Evolutionary conservation across 2,113 vertebrate genomes (phyloP), one percentile per base, ranked within the genome.

Genomic region (Abramis brama): DNA sequence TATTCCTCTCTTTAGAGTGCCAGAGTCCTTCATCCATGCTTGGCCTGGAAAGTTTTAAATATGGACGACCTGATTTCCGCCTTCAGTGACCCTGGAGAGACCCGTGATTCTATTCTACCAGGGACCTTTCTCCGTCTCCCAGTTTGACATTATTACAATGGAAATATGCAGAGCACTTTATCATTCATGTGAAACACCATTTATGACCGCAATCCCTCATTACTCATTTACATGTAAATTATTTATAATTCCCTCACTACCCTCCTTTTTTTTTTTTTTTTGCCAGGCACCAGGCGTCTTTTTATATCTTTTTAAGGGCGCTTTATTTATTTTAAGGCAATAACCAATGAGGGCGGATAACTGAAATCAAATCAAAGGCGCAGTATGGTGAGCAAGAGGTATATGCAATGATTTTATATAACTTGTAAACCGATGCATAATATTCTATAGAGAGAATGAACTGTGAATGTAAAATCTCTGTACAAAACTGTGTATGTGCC

Each of bases 201-300:
- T 86, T 78, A 81, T 86, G 85, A 74, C 79, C 84, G 70, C 73
- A 64, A 45, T 62, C 55, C 76, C 55, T 84, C 83, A 88, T 88
- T 77, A 82, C 87, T 85, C 83, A 82, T 88, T 85, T 88, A 88
- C 87, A 86, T 85, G 68, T 87, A 55, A 87, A 85, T 87, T 5
- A 84, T 73, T 87, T 77, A 73, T 78, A 25, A 85, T 85, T 68
- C 82, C n/a, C 74, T n/a, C 73, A 52, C 57, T 25, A 52, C 6
- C 17, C 25, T 74, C 47, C 39, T 25, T 55, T 21, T 81, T 66
- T 78, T 21, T 81, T 66, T 78, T 60, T 59, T 64, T 78, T 78
- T 78, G 3, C 17, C 17, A 57, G 15, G 27, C 9, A 23, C 2
- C 50, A 15, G n/a, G 57, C 19, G 3, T 68, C 70, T 66, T 60